These are phyloP conservation scores for Ceratosolen solmsi DNA, from an alignment of 1,140 invertebrate genomes.

Conservation along the genomic window DNA sequence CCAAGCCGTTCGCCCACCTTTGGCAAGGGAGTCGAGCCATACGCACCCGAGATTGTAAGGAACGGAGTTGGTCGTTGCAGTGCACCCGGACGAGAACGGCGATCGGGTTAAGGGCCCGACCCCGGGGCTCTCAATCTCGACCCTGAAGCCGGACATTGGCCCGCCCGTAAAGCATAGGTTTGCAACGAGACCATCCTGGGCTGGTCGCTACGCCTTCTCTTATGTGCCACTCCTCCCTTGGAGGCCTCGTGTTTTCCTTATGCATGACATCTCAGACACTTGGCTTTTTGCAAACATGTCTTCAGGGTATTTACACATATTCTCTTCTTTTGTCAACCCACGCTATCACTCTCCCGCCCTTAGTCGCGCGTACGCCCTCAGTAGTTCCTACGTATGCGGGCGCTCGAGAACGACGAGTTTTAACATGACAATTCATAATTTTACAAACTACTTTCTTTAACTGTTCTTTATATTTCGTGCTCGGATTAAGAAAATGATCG, in stretches of 20 bases:
- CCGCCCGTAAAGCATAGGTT: conserved; percentile 76
- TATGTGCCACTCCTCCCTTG: conserved; percentile 85
- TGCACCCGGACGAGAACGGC: conserved; percentile 19
- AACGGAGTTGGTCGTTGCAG: conserved; percentile 45
- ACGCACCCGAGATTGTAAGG: conserved; percentile 15
- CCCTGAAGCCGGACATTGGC: conserved; percentile 72
- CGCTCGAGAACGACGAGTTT: background rate
- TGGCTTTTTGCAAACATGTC: conserved; percentile 91
- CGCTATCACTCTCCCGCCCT: background rate
- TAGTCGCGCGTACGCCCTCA: background rate
- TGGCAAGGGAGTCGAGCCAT: background rate
- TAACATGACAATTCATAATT: conserved; percentile 11
- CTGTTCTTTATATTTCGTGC: too few relatives aligned
- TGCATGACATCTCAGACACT: conserved; percentile 81
- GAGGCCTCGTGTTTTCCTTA: conserved; percentile 87
- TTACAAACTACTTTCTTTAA: background rate
- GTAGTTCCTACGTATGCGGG: background rate
- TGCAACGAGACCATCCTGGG: conserved; percentile 85
- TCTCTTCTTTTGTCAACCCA: conserved; percentile 37
- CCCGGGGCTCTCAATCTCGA: conserved; percentile 69
- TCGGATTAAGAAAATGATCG: too few relatives aligned
- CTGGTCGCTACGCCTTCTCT: conserved; percentile 92
- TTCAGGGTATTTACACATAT: conserved; percentile 76
- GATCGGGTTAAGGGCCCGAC: conserved; percentile 71
- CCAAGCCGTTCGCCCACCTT: conserved; percentile 6